phyloP scores from a whole-genome alignment of 2,113 vertebrate species.

The Charadrius vociferus region DNA sequence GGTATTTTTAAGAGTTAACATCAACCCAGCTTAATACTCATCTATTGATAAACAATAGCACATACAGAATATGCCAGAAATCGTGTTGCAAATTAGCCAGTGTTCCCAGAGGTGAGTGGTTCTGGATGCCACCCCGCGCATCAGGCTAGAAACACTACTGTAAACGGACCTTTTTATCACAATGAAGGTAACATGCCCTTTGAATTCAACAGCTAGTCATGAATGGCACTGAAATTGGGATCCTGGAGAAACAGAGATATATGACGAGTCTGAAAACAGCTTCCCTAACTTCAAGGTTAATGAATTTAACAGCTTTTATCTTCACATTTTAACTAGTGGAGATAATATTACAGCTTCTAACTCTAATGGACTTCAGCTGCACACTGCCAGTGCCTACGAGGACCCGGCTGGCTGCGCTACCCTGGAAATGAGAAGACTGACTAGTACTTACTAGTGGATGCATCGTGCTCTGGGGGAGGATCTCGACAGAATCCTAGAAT shows the following conservation, averaged over 20 bases:
- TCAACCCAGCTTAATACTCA: background rate
- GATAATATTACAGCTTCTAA: background rate
- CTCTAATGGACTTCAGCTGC: background rate
- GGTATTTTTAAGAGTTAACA: background rate
- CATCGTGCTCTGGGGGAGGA: slow-evolving; percentile 74
- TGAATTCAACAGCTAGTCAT: background rate
- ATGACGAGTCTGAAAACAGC: background rate
- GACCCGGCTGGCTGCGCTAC: background rate
- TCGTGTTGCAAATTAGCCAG: background rate
- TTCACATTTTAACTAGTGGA: background rate
- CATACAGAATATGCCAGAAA: background rate
- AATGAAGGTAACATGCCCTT: background rate
- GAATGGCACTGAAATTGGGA: background rate
- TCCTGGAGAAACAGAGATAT: background rate
- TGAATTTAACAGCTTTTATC: background rate
- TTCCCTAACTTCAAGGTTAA: background rate
- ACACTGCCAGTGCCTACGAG: background rate
- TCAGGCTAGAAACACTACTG: background rate
- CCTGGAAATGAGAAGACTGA: background rate
- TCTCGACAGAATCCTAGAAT: slow-evolving; percentile 73
- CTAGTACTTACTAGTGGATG: slow-evolving; percentile 60
- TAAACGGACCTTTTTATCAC: background rate
- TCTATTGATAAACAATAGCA: background rate
- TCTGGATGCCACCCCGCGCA: rapidly evolving
- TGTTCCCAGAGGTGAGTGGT: background rate